Conservation (phyloP, 2,797 vertebrate genomes). For the Okamejei kenojei region DNA sequence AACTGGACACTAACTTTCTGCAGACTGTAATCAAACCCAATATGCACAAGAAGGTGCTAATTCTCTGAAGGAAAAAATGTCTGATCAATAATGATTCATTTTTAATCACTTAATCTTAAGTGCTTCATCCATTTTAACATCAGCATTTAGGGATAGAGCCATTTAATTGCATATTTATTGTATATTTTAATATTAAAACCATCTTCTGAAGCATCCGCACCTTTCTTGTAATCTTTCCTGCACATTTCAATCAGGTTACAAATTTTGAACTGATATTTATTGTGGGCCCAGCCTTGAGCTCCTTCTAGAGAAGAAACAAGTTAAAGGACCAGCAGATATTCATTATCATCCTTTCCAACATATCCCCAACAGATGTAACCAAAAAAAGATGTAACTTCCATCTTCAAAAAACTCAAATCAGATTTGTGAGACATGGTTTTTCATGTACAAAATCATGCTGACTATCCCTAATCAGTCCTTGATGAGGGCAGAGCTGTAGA, state of each 20-base stretch:
- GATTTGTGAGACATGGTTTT: too few relatives aligned
- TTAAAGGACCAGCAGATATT: too few relatives aligned
- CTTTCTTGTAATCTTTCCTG: not conserved
- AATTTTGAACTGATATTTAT: not conserved
- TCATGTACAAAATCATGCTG: too few relatives aligned
- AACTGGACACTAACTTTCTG: too few relatives aligned
- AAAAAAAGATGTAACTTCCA: too few relatives aligned
- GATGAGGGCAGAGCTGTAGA: too few relatives aligned
- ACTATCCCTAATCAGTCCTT: too few relatives aligned
- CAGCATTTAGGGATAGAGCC: too few relatives aligned
- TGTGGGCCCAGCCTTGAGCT: not conserved
- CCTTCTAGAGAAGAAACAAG: too few relatives aligned
- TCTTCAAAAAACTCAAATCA: too few relatives aligned
- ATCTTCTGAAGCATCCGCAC: not conserved
- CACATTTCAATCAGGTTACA: not conserved
- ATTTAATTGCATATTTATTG: not conserved
- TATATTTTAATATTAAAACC: constrained; percentile 2
- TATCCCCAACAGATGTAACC: too few relatives aligned
- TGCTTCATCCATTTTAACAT: not conserved
- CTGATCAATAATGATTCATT: not conserved
- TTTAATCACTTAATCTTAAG: not conserved
- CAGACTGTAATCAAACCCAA: not conserved
- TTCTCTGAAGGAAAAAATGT: not conserved
- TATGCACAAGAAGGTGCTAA: not conserved
- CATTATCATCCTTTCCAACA: too few relatives aligned